Base-by-base conservation (phyloP, 1,140 invertebrate genomes). In the Drosophila bifasciata region DNA sequence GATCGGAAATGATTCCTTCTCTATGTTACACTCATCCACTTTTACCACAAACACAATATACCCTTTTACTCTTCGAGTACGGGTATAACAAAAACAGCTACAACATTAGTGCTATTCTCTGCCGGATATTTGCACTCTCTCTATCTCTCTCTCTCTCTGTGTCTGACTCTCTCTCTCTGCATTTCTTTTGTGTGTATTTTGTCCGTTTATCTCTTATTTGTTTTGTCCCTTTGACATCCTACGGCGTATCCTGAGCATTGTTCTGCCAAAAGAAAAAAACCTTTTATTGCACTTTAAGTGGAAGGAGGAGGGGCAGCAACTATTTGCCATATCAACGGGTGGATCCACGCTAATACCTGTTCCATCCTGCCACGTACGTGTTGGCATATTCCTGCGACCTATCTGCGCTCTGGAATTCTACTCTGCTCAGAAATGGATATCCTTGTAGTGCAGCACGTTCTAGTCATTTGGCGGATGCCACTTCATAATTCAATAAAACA, bases 401-500 rank as follows among this genome's bases (percentile, higher is more conserved):
- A 59, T 63, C 50, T 67, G 52, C 21, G 55, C 41, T 55, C 45
- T 64, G 77, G 76, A 68, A 84, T 84, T 61, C 64, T 21, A 52
- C 41, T 56, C 44, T 21, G 56, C 41, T 56, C 44, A 64, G 68
- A 44, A 19, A 50, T 17, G 53, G 45, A 21, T 52, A 41, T 43
- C 69, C 40, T 28, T 32, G 55, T 51, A 77, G 81, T 74, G 77
- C 80, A 83, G 76, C 86, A 89, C 86, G 86, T 89, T 66, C 60
- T 19, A 56, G 69, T 76, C 76, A 89, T 89, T 89, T 89, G 60
- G 56, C 62, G 72, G 77, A 71, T 85, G 62, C 71, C 81, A 89
- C 86, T 89, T 89, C 86, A 89, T 89, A 89, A 89, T 89, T 89
- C 86, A 89, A 89, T 89, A 89, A 89, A 89, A 89, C 85, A 89